Base-by-base conservation (phyloP, 2,888 invertebrate species). In the Leptarthrus brevirostris region DNA sequence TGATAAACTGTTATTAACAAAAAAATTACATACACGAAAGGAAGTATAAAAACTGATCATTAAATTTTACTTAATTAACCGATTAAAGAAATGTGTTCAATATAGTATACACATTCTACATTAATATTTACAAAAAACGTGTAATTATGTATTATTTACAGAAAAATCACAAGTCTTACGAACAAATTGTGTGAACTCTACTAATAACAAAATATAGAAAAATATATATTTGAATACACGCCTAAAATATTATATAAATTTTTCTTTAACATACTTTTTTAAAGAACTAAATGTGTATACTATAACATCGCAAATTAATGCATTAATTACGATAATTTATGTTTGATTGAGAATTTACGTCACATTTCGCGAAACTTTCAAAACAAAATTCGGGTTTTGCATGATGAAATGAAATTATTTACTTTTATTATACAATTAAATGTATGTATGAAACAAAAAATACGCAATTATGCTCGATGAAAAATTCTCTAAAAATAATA, bases 401-500 rank as follows among this genome's bases (percentile, higher is more conserved):
- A 12, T 8, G 0, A 12, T 1, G 12, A 40, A 40, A 12, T 40
- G 12, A 12, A 40, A 12, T 12, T n/a, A 8, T 30, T 30, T 3
- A 3, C 3, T 30, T 3, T 30, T 30, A 5, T 30, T 30, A 3
- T 30, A 30, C 30, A 8, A 5, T 30, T 30, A 5, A 5, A 5
- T 30, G 30, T 30, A 8, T 30, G 30, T 30, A 30, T 30, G 30
- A 30, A 5, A 8, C 30, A 30, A 3, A 8, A 30, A 5, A 30
- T 30, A 30, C 8, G 30, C 8, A 30, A 5, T 3, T 8, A 5
- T 40, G 8, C n/a, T 40, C n/a, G 40, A 69, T 69, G 34, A 69
- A 69, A 69, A 52, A 14, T 52, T 69, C 20, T 52, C 52, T 66
- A 66, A 66, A 69, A 69, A 69, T 69, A 69, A 69, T 69, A 66